Conservation (phyloP, 2,113 vertebrate genomes). For the Alethe castanea region DNA sequence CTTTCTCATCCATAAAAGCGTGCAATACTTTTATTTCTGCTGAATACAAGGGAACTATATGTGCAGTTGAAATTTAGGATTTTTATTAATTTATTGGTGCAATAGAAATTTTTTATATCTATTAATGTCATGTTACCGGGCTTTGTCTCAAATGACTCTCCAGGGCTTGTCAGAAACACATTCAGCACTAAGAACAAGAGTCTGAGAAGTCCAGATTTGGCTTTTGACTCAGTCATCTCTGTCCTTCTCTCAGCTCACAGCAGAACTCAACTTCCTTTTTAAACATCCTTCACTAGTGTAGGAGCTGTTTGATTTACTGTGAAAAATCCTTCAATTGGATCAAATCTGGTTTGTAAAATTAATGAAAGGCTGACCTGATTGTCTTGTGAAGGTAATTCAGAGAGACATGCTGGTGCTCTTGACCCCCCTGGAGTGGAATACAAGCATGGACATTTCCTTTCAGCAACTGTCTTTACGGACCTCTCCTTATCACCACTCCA, state of each 20-base stretch:
- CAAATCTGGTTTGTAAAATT: conserved; percentile 56
- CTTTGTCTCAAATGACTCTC: not conserved
- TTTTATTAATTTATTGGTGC: not conserved
- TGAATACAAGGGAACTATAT: not conserved
- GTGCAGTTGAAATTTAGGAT: not conserved
- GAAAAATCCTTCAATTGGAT: conserved; percentile 4
- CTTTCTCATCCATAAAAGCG: not conserved
- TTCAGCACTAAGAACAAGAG: not conserved
- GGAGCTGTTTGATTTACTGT: conserved; percentile 6
- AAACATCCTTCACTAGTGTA: not conserved
- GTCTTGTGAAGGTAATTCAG: conserved; percentile 27
- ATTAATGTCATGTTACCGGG: not conserved
- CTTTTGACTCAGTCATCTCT: not conserved
- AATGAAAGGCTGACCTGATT: conserved; percentile 40
- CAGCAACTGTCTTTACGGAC: not conserved
- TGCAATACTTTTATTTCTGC: not conserved
- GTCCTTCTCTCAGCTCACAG: not conserved
- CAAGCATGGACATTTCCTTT: not conserved
- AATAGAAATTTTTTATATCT: not conserved
- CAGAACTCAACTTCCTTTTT: not conserved
- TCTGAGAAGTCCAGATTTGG: not conserved
- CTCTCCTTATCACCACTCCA: not conserved
- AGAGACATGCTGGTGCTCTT: not conserved
- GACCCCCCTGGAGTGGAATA: not conserved
- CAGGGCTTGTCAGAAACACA: not conserved